Base-by-base conservation (phyloP, 2,888 invertebrate species). In the Antheraea assamensis region DNA sequence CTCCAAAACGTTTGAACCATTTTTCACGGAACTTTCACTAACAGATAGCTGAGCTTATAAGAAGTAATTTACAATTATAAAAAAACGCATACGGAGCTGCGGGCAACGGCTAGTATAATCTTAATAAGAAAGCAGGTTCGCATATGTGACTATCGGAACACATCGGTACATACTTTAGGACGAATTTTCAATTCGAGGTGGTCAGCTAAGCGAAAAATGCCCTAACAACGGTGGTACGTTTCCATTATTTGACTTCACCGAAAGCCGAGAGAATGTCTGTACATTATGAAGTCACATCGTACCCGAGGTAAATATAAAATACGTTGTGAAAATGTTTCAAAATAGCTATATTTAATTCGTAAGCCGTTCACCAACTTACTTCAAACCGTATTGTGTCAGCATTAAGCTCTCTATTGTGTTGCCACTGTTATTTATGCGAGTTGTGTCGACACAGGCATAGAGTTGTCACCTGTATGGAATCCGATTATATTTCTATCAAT, bases 301-400 rank as follows among this genome's bases (percentile, higher is more conserved):
- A 19, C 49, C 3, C 2, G 49, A 52, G 49, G 49, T 19, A 52
- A 58, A 58, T 58, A 58, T 58, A 58, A 58, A 24, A 58, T 58
- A 24, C 24, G 55, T 7, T n/a, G 55, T 7, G 55, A 58, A 58
- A 24, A 58, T 58, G 24, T 58, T 58, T 58, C 21, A n/a, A 58
- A 58, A 58, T 58, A 58, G n/a, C 55, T n/a, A 58, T 21, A 58
- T 58, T 58, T 58, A 55, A 58, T 58, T 58, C 55, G n/a, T n/a
- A 58, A n/a, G n/a, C 55, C 0, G 55, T 5, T 58, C n/a, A 21
- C 55, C 2, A 2, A n/a, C n/a, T n/a, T n/a, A 58, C 10, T 58
- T n/a, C 21, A 58, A 58, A 58, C n/a, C 8, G 21, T 58, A 58
- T 58, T 58, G 19, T 58, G n/a, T 58, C 1, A 58, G 10, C 21